Evolutionary conservation across 2,113 vertebrate species (phyloP).

Genomic region (Pogona vitticeps): DNA sequence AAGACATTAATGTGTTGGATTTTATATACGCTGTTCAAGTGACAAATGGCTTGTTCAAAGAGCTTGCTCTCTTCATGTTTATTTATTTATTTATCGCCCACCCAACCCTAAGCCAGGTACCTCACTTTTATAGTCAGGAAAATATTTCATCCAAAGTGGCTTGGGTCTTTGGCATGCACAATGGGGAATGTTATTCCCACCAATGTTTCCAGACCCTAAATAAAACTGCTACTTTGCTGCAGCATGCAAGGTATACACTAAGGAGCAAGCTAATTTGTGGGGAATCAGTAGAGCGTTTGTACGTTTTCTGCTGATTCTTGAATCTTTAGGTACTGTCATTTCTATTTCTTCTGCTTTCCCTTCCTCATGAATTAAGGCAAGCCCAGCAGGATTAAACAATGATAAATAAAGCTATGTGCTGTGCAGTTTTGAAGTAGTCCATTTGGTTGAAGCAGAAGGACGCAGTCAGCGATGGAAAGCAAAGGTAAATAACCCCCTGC

Average conservation of each 20-base stretch:
- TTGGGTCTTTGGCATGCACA: slow-evolving; percentile 2
- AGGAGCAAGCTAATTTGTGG: slow-evolving; percentile 46
- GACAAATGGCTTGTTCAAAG: not conserved
- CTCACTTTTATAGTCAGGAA: slow-evolving; percentile 36
- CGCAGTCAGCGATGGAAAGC: slow-evolving; percentile 49
- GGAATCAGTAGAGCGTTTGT: slow-evolving; percentile 23
- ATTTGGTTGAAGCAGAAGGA: slow-evolving; percentile 57
- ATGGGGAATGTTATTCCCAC: slow-evolving; percentile 8
- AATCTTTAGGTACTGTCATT: slow-evolving; percentile 40
- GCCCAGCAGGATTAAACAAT: slow-evolving; percentile 62
- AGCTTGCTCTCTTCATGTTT: not conserved
- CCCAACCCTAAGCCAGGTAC: not conserved
- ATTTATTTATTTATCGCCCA: slow-evolving; percentile 25
- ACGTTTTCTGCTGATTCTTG: slow-evolving; percentile 52
- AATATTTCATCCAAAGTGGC: slow-evolving; percentile 1
- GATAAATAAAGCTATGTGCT: slow-evolving; percentile 63
- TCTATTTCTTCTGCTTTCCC: slow-evolving; percentile 33
- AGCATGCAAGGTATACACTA: not conserved
- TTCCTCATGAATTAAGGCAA: slow-evolving; percentile 57
- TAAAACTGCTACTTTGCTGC: slow-evolving; percentile 1
- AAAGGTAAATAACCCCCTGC: slow-evolving; percentile 40
- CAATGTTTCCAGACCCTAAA: not conserved
- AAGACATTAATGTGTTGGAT: not conserved
- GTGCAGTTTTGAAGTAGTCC: slow-evolving; percentile 48
- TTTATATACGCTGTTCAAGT: not conserved